phyloP scores from a whole-genome alignment of 92 coral and sea anemone species.

The Bergia puertoricense region DNA sequence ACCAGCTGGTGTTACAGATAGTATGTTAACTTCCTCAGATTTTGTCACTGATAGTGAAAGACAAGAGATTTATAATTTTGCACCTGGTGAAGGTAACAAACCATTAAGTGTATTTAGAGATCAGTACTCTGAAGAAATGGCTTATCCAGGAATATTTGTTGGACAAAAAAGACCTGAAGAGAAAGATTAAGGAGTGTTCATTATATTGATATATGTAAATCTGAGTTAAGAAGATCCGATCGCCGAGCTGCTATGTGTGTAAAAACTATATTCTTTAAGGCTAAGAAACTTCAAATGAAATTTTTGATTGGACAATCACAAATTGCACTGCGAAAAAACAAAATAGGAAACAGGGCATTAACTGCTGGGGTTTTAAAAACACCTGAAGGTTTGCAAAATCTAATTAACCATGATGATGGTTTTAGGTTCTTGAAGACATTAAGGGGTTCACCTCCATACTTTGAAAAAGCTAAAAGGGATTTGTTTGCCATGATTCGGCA shows the following conservation, averaged over 20 bases:
- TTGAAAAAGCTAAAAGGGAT: slow-evolving; percentile 14
- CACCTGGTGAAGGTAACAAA: slow-evolving; percentile 47
- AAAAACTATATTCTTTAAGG: slow-evolving; percentile 21
- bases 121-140: slow-evolving; percentile 39
- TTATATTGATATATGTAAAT: slow-evolving; percentile 43
- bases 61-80: slow-evolving; percentile 45
- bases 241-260: slow-evolving; percentile 19
- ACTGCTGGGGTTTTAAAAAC: slow-evolving; percentile 38
- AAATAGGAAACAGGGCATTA: slow-evolving; percentile 19
- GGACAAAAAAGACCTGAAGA: slow-evolving; percentile 48
- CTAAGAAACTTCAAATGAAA: slow-evolving; percentile 44
- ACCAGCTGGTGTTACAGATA: slow-evolving; percentile 58
- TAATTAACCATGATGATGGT: slow-evolving; percentile 31
- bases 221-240: slow-evolving; percentile 33
- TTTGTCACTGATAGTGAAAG: slow-evolving; percentile 50
- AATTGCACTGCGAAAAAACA: slow-evolving; percentile 29
- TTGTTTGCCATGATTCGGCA: slow-evolving; percentile 51
- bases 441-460: slow-evolving; percentile 25
- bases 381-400: neutral
- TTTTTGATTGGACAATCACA: neutral
- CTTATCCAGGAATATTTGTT: slow-evolving; percentile 47
- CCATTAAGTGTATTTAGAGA: slow-evolving; percentile 37
- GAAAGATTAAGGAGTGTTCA: neutral
- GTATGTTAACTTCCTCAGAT: slow-evolving; percentile 49
- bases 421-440: neutral